Base-by-base conservation (phyloP, 2,888 invertebrate species). In the Melieria omissa region DNA sequence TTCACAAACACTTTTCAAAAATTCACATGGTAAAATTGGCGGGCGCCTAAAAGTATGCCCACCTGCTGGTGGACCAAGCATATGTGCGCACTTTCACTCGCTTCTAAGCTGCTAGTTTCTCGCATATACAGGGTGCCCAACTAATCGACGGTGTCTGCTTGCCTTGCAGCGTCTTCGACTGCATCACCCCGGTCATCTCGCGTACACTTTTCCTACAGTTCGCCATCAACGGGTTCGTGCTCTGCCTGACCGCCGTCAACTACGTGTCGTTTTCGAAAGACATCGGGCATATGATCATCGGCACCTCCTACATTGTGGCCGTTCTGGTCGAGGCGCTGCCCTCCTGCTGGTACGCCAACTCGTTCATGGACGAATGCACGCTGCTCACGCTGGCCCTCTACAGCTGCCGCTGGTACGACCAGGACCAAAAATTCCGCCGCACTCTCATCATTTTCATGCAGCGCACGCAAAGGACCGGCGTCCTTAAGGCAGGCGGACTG, bases 361-460 rank as follows among this genome's bases (percentile, higher is more conserved):
- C 71, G 2, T 54, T 81, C 6, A 78, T 79, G 76, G 64, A 70
- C 5, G 75, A 75, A 29, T 77, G 76, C n/a, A 71, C 73, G 6
- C 44, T 73, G 47, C 70, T 81, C 3, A 80, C 78, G 0, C 78
- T 75, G 3, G 79, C 79, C 7, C 74, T 81, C 70, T 82, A 79
- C 69, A 77, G 74, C 1, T 79, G 78, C 54, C 78, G 79, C 57
- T 82, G 81, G 81, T 73, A 78, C 60, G 78, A 79, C 14, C 80
- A 81, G 69, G 65, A 77, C 65, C 58, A 52, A 0, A 71, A 71
- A 60, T 82, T 80, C 66, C 78, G 78, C 0, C 77, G 75, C 65
- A 77, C 76, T 6, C 60, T 81, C 10, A 80, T 81, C 1, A 80
- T 81, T 65, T 80, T 81, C 47, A 81, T 81, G 81, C 80, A 80